Evolutionary conservation across 2,888 invertebrate species (phyloP).

Genomic region (Mellilla xanthometata): DNA sequence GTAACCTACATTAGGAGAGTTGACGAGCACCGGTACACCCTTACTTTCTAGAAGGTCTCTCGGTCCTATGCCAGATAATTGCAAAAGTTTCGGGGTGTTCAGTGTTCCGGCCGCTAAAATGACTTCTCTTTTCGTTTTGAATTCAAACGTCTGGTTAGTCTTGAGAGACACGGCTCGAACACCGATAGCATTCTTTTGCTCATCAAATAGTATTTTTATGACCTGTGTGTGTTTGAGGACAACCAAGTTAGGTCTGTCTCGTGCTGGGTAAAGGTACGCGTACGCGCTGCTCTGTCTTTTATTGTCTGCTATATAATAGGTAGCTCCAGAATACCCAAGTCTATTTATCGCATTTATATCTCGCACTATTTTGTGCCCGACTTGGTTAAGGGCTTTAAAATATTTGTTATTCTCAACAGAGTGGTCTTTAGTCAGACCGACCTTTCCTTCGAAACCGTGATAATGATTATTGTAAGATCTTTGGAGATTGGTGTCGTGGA

Average conservation of each 20-base stretch:
- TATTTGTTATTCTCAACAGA: slow-evolving; percentile 2
- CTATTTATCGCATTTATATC: slow-evolving; percentile 53
- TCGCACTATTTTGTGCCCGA: slow-evolving; percentile 52
- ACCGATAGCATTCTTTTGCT: slow-evolving; percentile 55
- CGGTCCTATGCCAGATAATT: slow-evolving; percentile 11
- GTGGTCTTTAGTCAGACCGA: slow-evolving; percentile 1
- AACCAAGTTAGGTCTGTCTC: slow-evolving; percentile 45
- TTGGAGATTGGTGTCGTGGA: slow-evolving; percentile 29
- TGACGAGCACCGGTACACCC: neutral
- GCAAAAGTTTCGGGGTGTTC: slow-evolving; percentile 7
- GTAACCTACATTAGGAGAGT: neutral
- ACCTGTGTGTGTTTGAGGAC: slow-evolving; percentile 66
- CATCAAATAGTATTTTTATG: slow-evolving; percentile 69
- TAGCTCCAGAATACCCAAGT: slow-evolving; percentile 63
- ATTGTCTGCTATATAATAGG: slow-evolving; percentile 65
- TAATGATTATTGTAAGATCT: slow-evolving; percentile 29
- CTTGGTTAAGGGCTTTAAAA: slow-evolving; percentile 35
- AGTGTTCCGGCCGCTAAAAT: slow-evolving; percentile 59
- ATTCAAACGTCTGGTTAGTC: slow-evolving; percentile 36
- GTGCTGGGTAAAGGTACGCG: slow-evolving; percentile 58
- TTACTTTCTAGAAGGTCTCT: slow-evolving; percentile 32
- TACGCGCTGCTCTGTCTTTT: slow-evolving; percentile 66
- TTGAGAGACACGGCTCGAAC: slow-evolving; percentile 49
- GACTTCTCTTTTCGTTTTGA: slow-evolving; percentile 57
- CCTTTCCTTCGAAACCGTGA: slow-evolving; percentile 39